These are phyloP conservation scores for Ectropis grisescens DNA, from an alignment of 1,140 invertebrate genomes.

Conservation along the genomic window DNA sequence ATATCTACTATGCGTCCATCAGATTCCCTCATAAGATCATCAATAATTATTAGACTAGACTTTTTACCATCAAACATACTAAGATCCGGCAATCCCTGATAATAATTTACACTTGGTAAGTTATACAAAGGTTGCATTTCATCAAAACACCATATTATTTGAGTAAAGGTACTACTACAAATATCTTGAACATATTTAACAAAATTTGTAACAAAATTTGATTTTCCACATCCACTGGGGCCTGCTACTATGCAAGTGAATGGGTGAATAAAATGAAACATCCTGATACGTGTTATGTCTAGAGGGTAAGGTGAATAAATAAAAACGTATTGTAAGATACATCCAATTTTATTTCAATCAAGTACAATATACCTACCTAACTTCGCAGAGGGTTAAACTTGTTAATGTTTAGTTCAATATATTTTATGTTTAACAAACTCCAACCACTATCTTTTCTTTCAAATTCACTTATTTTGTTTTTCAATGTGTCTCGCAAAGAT, in stretches of 20 bases:
- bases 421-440: too few species aligned
- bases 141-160: slow-evolving; percentile 27
- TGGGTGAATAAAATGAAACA: slow-evolving; percentile 22
- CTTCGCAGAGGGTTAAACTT: slow-evolving; percentile 1
- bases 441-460: too few species aligned
- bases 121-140: slow-evolving; percentile 32
- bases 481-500: too few species aligned
- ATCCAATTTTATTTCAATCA: slow-evolving; percentile 30
- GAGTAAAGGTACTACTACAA: slow-evolving; percentile 11
- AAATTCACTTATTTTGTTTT: too few species aligned
- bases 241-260: slow-evolving; percentile 24
- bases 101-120: slow-evolving; percentile 17
- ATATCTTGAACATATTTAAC: slow-evolving; percentile 14
- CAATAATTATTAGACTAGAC: slow-evolving; percentile 31
- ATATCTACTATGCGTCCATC: slow-evolving; percentile 39
- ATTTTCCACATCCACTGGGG: slow-evolving; percentile 23
- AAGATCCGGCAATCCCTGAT: slow-evolving; percentile 29
- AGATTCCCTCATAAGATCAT: slow-evolving; percentile 51
- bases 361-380: slow-evolving; percentile 43
- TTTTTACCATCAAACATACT: slow-evolving; percentile 27
- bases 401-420: too few species aligned
- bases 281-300: slow-evolving; percentile 3
- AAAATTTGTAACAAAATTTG: slow-evolving; percentile 24
- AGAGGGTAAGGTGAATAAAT: too few species aligned
- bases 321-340: slow-evolving; percentile 7